Conservation (phyloP, 2,797 vertebrate species). For the Megaceryle alcyon region DNA sequence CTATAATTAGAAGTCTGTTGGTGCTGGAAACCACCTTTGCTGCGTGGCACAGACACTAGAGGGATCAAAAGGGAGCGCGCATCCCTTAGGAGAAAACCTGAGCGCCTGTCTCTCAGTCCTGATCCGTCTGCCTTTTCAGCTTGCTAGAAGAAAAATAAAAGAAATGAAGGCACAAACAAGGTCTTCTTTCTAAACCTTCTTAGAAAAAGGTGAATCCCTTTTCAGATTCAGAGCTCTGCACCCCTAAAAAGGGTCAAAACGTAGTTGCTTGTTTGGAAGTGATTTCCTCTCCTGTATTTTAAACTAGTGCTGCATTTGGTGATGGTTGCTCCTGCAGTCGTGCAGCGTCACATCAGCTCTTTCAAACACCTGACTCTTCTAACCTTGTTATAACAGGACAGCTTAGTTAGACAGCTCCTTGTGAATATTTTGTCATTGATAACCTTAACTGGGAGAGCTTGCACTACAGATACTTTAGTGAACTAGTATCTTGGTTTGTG, state of each 20-base stretch:
- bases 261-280: not conserved
- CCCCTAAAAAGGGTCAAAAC: not conserved
- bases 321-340: not conserved
- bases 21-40: not conserved
- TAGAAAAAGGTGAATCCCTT: not conserved
- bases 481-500: not conserved
- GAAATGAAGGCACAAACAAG: not conserved
- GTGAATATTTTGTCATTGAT: not conserved
- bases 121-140: not conserved
- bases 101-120: accelerated
- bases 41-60: not conserved
- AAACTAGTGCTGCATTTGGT: accelerated
- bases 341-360: not conserved
- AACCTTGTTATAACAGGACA: not conserved
- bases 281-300: not conserved
- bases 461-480: not conserved
- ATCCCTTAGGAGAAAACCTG: not conserved
- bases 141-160: not conserved
- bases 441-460: not conserved
- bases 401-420: not conserved
- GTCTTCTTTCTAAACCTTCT: not conserved
- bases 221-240: not conserved
- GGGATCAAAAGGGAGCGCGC: not conserved
- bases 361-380: not conserved
- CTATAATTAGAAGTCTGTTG: not conserved